Evolutionary conservation across 2,797 vertebrate species (phyloP), one percentile per base, ranked within the genome.

Genomic region (Sebastes diaconus): DNA sequence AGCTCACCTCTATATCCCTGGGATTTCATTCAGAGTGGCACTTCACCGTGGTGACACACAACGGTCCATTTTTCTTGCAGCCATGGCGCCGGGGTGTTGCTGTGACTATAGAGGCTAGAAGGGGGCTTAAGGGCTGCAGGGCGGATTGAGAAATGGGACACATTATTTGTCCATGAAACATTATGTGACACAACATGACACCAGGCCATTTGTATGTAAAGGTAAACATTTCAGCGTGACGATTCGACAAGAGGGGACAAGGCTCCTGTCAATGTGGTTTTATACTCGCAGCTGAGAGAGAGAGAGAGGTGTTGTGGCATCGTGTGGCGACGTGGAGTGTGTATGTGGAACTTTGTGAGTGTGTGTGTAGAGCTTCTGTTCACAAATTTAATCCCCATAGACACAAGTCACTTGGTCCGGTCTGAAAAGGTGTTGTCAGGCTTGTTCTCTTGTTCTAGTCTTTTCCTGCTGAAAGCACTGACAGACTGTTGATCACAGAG

Each of bases 221-320:
- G 90, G 90, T 93, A 93, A 94, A 94, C 91, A 94, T 92, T 92
- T 95, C 90, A 91, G 92, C 90, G 90, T 93, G 93, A 94, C 93
- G 20, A 88, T 84, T 84, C 73, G 76, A 94, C 93, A 93, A 92
- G 88, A 90, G 90, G 13, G 84, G 83, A 92, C 93, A 94, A 90
- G 92, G 89, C 80, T 91, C 81, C 91, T 92, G 91, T 93, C 91
- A 93, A 74, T 90, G 86, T 89, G 91, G 83, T 90, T 94, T 93
- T 92, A 87, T 81, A 88, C 79, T 75, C 22, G 12, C 80, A 68
- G 81, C 90, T 84, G 84, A 88, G 90, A 91, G 90, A 90, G 84
- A 64, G 90, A 64, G 90, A 91, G 90, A 91, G 77, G 89, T 90
- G 87, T 84, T 72, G 87, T 83, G 73, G 84, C 79, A 90, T 83